These are phyloP conservation scores for Diaprepes abbreviatus DNA, from an alignment of 2,888 invertebrate genomes.

Conservation along the genomic window DNA sequence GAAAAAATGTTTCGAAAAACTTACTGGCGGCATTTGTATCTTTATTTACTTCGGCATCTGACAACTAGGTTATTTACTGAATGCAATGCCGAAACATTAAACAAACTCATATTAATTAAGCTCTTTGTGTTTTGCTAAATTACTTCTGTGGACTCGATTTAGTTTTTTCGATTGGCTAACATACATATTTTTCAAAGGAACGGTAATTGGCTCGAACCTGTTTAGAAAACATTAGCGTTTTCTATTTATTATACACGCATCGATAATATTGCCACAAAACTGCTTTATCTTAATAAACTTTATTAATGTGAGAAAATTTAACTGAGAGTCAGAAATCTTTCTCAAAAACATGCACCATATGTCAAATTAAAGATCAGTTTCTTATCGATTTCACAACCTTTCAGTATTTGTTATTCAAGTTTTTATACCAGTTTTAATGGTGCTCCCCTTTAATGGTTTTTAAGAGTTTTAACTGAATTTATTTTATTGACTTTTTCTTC, in stretches of 20 bases:
- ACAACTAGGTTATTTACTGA: constrained; percentile 62
- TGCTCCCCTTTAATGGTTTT: too few species aligned
- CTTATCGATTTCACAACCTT: too few species aligned
- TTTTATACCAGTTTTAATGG: too few species aligned
- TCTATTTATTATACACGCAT: not conserved
- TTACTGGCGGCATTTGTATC: constrained; percentile 55
- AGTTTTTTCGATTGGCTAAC: constrained; percentile 31
- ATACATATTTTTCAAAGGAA: constrained; percentile 25
- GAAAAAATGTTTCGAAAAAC: constrained; percentile 49
- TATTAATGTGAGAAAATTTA: too few species aligned
- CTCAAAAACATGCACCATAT: too few species aligned
- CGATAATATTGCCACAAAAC: not conserved
- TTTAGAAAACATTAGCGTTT: constrained; percentile 13
- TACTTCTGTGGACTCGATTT: constrained; percentile 40
- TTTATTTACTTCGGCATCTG: constrained; percentile 60
- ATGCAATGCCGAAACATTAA: constrained; percentile 45
- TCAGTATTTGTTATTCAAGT: too few species aligned
- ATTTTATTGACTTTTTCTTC: too few species aligned
- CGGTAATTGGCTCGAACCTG: constrained; percentile 34
- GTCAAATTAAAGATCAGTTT: too few species aligned
- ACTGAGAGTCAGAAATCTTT: too few species aligned
- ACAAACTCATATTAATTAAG: constrained; percentile 49
- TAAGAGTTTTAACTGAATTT: too few species aligned
- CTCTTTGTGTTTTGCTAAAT: constrained; percentile 48
- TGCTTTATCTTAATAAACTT: not conserved